These are phyloP conservation scores for Peucedramus taeniatus DNA, from an alignment of 2,113 vertebrate species.

Conservation along the genomic window DNA sequence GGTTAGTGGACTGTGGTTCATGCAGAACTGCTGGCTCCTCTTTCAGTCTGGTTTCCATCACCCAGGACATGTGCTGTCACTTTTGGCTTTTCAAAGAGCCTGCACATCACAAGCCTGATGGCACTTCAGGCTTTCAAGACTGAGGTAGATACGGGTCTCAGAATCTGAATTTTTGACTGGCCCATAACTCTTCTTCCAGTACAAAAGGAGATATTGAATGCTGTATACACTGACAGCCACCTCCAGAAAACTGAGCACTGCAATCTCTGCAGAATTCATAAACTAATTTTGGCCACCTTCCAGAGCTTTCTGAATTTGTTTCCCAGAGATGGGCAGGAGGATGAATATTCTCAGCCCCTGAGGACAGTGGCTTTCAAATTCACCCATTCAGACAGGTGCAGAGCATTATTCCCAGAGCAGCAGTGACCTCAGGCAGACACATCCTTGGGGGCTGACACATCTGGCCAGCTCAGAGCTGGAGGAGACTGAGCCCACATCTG, in stretches of 20 bases:
- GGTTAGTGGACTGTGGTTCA: background rate
- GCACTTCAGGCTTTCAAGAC: background rate
- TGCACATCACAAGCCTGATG: background rate
- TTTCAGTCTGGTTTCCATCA: background rate
- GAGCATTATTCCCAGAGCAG: background rate
- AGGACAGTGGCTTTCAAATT: background rate
- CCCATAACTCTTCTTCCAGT: background rate
- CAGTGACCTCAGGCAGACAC: background rate
- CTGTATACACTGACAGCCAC: background rate
- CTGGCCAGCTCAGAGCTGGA: background rate
- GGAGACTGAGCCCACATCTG: background rate
- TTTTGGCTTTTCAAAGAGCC: background rate
- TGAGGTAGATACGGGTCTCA: background rate
- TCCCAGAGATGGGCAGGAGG: background rate
- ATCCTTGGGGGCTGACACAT: background rate
- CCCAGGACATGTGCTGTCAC: background rate
- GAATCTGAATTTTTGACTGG: background rate
- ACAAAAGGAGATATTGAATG: background rate
- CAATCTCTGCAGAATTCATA: background rate
- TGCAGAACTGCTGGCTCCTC: background rate
- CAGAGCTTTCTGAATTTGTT: background rate
- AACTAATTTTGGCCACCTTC: background rate
- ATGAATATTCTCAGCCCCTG: background rate
- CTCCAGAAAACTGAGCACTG: background rate
- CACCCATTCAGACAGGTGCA: background rate